A percentile compares a stretch with the other conserved stretches of the same genome.
Conservation (phyloP, 2,888 invertebrate genomes). For the Zelleria hepariella region DNA sequence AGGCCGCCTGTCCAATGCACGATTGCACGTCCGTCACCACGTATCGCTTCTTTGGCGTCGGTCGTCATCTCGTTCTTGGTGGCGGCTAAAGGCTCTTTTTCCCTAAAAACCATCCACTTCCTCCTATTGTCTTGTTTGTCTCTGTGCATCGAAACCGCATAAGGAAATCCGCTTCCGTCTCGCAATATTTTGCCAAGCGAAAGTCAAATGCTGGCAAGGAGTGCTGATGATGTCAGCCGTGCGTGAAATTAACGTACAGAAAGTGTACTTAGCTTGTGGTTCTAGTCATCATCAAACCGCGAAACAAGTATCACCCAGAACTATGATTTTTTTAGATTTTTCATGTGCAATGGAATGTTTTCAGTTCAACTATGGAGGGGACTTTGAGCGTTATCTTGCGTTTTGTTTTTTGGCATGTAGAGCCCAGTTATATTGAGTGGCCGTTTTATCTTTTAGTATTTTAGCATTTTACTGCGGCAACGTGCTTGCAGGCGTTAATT, state of each 20-base stretch:
- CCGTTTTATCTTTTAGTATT: neutral
- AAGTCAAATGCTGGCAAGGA: neutral
- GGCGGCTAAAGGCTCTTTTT: too few species aligned
- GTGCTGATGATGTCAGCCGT: neutral
- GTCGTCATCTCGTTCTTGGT: too few species aligned
- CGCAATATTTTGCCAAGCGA: neutral
- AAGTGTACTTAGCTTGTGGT: neutral
- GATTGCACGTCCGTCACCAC: too few species aligned
- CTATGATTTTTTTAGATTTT: too few species aligned
- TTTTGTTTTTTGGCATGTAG: too few species aligned
- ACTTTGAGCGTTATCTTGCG: too few species aligned
- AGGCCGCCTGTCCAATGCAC: too few species aligned
- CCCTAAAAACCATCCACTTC: conserved; percentile 29
- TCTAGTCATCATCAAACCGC: too few species aligned
- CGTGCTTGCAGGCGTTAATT: neutral
- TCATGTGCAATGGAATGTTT: too few species aligned
- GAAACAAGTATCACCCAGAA: too few species aligned
- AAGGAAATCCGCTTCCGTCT: conserved; percentile 62
- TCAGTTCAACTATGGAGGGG: too few species aligned
- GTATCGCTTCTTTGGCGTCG: too few species aligned
- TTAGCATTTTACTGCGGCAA: neutral
- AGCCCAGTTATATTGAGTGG: neutral
- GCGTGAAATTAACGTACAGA: neutral
- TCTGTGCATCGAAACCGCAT: conserved; percentile 10
- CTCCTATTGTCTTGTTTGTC: conserved; percentile 23